phyloP scores from a whole-genome alignment of 2,797 vertebrate species.

The Heterohyrax brucei region DNA sequence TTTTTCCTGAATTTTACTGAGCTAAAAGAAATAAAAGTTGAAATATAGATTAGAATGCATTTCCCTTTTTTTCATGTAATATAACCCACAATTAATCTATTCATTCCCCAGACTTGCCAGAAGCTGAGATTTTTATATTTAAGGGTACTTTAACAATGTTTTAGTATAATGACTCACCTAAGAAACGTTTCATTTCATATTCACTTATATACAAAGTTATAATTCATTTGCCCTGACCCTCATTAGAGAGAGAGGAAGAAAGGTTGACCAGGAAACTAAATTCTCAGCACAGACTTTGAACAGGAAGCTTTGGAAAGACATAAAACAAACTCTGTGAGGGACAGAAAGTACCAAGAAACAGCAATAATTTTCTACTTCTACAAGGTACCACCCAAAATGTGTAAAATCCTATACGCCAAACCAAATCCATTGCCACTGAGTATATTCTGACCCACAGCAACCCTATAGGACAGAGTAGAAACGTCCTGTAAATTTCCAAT shows the following conservation, averaged over 20 bases:
- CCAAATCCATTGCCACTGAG: too few relatives aligned
- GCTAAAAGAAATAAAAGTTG: constrained; percentile 68
- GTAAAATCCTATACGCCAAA: background rate
- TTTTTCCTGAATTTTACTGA: constrained; percentile 65
- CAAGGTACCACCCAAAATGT: background rate
- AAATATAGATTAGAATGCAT: background rate
- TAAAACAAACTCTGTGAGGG: background rate
- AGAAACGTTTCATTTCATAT: constrained; percentile 68
- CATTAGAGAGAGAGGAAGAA: constrained; percentile 50
- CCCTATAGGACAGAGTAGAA: too few relatives aligned
- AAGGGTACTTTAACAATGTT: constrained; percentile 63
- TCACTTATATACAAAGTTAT: constrained; percentile 62
- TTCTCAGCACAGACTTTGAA: constrained; percentile 18
- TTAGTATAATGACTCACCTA: constrained; percentile 67
- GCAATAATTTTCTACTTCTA: background rate
- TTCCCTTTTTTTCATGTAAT: constrained; percentile 52
- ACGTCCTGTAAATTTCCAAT: too few relatives aligned
- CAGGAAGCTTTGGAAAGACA: constrained; percentile 53
- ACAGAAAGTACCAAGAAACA: background rate
- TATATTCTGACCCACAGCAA: too few relatives aligned
- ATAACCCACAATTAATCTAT: constrained; percentile 65
- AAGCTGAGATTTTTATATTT: constrained; percentile 66
- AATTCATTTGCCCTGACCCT: constrained; percentile 39
- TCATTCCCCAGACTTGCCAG: constrained; percentile 26
- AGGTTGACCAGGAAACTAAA: constrained; percentile 49